Evolutionary conservation across 2,113 vertebrate species (phyloP).

Genomic region (Elaphurus davidianus): DNA sequence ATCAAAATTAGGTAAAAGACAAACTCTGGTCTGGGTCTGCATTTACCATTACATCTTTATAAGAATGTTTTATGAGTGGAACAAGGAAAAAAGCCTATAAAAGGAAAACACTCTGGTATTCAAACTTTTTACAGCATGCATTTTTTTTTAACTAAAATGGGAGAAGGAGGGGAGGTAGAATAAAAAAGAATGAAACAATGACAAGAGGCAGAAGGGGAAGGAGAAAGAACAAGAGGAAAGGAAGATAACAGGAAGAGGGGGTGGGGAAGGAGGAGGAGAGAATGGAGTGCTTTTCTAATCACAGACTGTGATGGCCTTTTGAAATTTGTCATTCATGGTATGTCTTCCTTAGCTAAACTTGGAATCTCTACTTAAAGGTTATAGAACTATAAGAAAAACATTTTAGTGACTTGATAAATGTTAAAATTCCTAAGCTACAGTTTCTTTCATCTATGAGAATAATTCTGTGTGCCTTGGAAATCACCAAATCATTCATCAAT

Average conservation of each 20-base stretch:
- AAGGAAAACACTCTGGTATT: constrained; percentile 53
- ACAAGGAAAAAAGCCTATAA: constrained; percentile 29
- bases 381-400: neutral
- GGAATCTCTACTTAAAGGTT: neutral
- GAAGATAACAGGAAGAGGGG: neutral
- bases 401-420: neutral
- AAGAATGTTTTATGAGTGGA: constrained; percentile 16
- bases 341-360: neutral
- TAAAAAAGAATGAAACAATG: neutral
- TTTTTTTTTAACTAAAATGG: neutral
- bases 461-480: neutral
- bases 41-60: constrained; percentile 59
- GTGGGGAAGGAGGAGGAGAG: neutral
- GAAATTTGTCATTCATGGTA: neutral
- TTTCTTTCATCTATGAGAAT: neutral
- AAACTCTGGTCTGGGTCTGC: neutral
- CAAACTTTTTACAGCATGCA: neutral
- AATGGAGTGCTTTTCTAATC: neutral
- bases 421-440: neutral
- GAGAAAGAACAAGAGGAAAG: neutral
- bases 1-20: neutral
- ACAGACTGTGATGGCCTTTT: neutral
- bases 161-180: neutral
- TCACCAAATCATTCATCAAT: neutral
- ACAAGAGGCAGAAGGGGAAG: neutral